Evolutionary conservation across 2,113 vertebrate genomes (phyloP), one percentile per base, ranked within the genome.

Genomic region (Mola mola): DNA sequence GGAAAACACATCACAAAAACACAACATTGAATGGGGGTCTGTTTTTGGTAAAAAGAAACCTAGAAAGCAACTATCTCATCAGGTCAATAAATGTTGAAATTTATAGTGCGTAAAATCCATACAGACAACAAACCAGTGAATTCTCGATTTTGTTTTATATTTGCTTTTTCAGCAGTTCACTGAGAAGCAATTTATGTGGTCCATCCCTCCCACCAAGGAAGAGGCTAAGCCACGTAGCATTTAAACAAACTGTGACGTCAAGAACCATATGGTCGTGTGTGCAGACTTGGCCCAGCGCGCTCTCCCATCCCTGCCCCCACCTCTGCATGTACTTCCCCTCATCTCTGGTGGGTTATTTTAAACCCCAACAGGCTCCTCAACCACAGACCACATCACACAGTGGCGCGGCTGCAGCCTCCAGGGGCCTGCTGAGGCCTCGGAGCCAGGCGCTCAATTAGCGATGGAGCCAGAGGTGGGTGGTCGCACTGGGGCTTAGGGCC

Each of bases 321-420:
- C 28, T 57, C 81, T 77, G 73, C 69, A 78, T 81, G 75, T 66
- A 70, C 79, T 76, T 83, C 87, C 80, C 63, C 80, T 78, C 34
- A 57, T 86, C 86, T 86, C 86, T 82, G 76, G 83, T 83, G 83
- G 83, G 79, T 88, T 89, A 85, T 90, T 88, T 88, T 80, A 89
- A 89, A 85, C 74, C 84, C 81, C 83, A 74, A 67, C 64, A 72
- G 86, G 41, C 77, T 77, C 66, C 78, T 66, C 57, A 76, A 78
- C 80, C 85, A 48, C 85, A 88, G 75, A 89, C 87, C 86, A 87
- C 89, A 88, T 90, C 86, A 89, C 80, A 87, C 51, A 51, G 77
- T 55, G 83, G 79, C 69, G 41, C 46, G 59, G 70, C 79, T 75
- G 72, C 62, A 83, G 82, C 72, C 84, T 80, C 81, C 67, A 25